Conservation (phyloP, 2,797 vertebrate genomes). For the Tarsius wallacei region DNA sequence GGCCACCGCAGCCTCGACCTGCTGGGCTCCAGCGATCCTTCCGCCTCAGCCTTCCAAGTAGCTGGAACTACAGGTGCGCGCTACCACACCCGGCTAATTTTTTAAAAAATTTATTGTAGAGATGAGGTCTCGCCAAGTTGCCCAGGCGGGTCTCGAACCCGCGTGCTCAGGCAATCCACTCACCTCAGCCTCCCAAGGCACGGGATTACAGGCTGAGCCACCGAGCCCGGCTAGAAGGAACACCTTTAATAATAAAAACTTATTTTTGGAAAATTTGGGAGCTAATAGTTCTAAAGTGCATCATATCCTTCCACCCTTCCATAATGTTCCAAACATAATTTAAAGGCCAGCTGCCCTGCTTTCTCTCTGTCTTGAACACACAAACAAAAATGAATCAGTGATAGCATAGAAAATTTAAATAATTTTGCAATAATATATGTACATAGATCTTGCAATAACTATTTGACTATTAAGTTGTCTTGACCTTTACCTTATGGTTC, state of each 20-base stretch:
- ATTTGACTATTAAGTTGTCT: slow-evolving; percentile 19
- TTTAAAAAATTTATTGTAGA: no score
- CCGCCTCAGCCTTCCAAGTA: no score
- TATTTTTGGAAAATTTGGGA: slow-evolving; percentile 33
- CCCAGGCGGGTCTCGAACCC: no score
- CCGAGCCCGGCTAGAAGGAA: no score
- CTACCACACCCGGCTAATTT: no score
- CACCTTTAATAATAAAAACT: not conserved
- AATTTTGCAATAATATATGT: not conserved
- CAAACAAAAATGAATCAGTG: not conserved
- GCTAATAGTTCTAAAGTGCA: not conserved
- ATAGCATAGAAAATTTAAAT: not conserved
- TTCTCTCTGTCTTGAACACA: not conserved
- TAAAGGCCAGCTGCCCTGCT: not conserved
- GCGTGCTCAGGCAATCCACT: no score
- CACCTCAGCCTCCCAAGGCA: no score
- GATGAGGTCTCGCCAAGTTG: no score
- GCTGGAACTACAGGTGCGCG: no score
- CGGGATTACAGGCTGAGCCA: no score
- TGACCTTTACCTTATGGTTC: slow-evolving; percentile 52
- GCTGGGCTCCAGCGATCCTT: no score
- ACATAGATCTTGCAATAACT: not conserved
- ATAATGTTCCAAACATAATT: not conserved
- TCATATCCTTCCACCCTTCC: not conserved
- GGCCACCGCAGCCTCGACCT: no score